Percentiles rank a stretch among this genome's conserved stretches.
Evolutionary conservation across 2,888 invertebrate genomes (phyloP).

Genomic region (Papilio protenor): DNA sequence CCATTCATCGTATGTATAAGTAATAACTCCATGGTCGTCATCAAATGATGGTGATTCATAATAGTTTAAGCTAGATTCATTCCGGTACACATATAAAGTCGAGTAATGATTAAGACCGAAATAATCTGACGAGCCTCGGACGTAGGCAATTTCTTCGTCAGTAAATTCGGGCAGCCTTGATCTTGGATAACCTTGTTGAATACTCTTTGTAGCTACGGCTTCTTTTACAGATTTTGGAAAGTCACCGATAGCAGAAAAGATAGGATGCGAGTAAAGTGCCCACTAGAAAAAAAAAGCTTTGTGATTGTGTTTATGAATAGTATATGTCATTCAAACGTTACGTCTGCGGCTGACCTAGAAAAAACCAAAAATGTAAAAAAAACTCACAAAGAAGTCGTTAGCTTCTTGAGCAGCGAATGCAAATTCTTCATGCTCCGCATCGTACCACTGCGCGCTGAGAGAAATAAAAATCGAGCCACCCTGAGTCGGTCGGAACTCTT

Average conservation of each 20-base stretch:
- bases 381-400: constrained; percentile 73
- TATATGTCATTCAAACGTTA: not conserved
- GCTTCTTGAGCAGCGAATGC: constrained; percentile 67
- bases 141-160: constrained; percentile 82
- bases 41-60: constrained; percentile 54
- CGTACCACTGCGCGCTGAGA: constrained; percentile 81
- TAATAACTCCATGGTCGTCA: constrained; percentile 54
- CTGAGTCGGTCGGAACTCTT: constrained; percentile 58
- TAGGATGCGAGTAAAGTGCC: constrained; percentile 85
- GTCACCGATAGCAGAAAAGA: constrained; percentile 84
- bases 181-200: constrained; percentile 78
- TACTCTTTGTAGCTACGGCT: constrained; percentile 81
- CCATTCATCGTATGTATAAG: constrained; percentile 49
- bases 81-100: constrained; percentile 68
- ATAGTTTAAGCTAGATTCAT: constrained; percentile 51
- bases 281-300: constrained; percentile 60
- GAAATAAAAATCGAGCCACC: constrained; percentile 71
- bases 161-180: constrained; percentile 85
- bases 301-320: not conserved
- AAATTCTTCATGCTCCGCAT: constrained; percentile 75
- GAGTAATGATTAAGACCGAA: constrained; percentile 89
- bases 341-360: not conserved
- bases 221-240: constrained; percentile 85
- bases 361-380: not conserved
- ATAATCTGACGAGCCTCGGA: constrained; percentile 85